A percentile compares a stretch with the other conserved stretches of the same genome.
Evolutionary conservation across 2,797 vertebrate genomes (phyloP).

Genomic region (Tauraco hartlaubi): DNA sequence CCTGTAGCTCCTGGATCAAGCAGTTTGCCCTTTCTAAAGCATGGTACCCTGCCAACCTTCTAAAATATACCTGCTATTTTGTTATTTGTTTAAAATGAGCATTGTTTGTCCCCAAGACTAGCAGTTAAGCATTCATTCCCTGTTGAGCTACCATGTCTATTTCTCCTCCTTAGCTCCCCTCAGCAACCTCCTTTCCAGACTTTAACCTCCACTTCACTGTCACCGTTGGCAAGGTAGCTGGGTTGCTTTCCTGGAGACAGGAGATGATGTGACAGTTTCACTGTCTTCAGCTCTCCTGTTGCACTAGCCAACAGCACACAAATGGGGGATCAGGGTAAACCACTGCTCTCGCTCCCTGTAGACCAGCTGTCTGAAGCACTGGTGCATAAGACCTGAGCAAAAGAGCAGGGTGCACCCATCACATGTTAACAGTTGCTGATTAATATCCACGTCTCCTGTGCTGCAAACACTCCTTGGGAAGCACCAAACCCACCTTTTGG

Average conservation of each 20-base stretch:
- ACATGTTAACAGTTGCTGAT: not conserved
- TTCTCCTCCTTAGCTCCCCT: not conserved
- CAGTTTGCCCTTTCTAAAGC: not conserved
- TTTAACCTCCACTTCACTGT: not conserved
- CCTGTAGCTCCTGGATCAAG: not conserved
- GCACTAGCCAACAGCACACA: not conserved
- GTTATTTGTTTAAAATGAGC: not conserved
- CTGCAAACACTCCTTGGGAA: not conserved
- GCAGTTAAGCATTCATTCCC: not conserved
- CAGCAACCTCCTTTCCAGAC: not conserved
- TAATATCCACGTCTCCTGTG: not conserved
- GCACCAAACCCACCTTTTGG: not conserved
- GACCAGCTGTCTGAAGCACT: not conserved
- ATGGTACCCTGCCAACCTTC: not conserved
- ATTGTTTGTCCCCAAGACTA: not conserved
- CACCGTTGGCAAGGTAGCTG: not conserved
- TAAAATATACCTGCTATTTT: not conserved
- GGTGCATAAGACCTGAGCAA: not conserved
- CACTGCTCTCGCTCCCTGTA: not conserved
- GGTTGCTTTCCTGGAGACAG: not conserved
- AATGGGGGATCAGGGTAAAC: fast-evolving
- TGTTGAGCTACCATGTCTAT: not conserved
- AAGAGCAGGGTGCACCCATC: not conserved
- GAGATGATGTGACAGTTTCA: not conserved
- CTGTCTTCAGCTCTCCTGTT: not conserved